Evolutionary conservation across 2,888 invertebrate genomes (phyloP), one percentile per base, ranked within the genome.

Genomic region (Anorthoa munda): DNA sequence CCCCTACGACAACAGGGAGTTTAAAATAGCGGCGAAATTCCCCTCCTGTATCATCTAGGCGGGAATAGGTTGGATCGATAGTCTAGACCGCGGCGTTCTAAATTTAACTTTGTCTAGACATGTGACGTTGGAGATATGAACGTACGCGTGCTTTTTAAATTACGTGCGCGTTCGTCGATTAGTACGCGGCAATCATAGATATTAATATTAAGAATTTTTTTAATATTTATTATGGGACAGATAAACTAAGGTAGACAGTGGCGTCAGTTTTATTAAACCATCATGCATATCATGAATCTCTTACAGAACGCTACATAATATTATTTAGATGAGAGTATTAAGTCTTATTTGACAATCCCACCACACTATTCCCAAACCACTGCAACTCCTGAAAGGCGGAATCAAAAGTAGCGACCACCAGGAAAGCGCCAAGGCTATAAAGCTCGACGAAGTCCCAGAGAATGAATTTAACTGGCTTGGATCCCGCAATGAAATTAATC

Each of bases 1-100:
- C 80, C 81, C 46, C 69, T 50, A 60, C 31, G 84, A 21, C 75
- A 83, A 64, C 58, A 15, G 59, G 63, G 66, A 66, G 18, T 21
- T 66, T 15, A n/a, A 60, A 66, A 56, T 50, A 31, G 11, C 39
- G 48, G 45, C 60, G 46, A 70, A 81, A 74, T 64, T 56, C 2
- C 0, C 50, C 18, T 56, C 48, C 55, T 9, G 17, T 26, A 26
- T 23, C 31, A 12, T 45, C n/a, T 26, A 17, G 60, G 55, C 82
- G 26, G 26, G 2, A 66, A 66, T 56, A 61, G 56, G 46, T 59
- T 23, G 17, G 18, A 31, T 72, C 23, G 50, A 51, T 26, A 51
- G 13, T 31, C n/a, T 26, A 17, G 53, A 18, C 15, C 7, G 11
- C 3, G 13, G 13, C 4, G 13, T 51, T 39, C 68, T 63, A 63